Percentiles rank a stretch among this genome's conserved stretches.
Conservation (phyloP, 2,113 vertebrate species). For the Salvelinus namaycush region DNA sequence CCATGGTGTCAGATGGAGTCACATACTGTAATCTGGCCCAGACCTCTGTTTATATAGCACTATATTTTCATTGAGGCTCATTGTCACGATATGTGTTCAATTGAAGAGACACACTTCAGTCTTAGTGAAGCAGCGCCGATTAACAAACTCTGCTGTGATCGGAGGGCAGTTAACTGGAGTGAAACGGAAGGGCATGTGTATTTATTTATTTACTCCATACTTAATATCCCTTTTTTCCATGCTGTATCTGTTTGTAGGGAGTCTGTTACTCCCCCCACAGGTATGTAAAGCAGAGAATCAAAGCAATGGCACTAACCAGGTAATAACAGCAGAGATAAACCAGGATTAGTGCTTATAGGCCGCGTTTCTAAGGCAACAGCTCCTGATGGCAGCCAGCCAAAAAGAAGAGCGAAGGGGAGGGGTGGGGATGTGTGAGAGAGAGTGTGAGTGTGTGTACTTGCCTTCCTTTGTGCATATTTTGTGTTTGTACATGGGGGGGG, state of each 20-base stretch:
- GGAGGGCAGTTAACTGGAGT: too few relatives aligned
- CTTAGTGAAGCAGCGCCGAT: too few relatives aligned
- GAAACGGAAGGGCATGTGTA: too few relatives aligned
- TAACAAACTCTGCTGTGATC: too few relatives aligned
- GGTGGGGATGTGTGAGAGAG: not conserved
- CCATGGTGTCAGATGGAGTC: too few relatives aligned
- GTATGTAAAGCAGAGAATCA: conserved; percentile 4
- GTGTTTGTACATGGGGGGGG: not conserved
- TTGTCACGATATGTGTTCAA: too few relatives aligned
- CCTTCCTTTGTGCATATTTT: not conserved
- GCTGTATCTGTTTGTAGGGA: not conserved
- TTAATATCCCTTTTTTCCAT: not conserved
- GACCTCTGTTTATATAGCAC: too few relatives aligned
- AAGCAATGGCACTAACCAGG: conserved; percentile 20
- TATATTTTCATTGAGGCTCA: too few relatives aligned
- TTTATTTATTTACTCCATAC: not conserved
- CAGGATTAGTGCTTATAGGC: conserved; percentile 27
- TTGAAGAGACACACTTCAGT: too few relatives aligned
- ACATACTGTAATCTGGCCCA: too few relatives aligned
- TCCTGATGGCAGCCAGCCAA: conserved; percentile 20
- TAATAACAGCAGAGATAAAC: conserved; percentile 27
- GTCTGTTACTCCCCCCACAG: not conserved
- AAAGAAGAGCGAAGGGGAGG: not conserved
- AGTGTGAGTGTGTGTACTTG: not conserved
- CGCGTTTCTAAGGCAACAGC: conserved; percentile 31